Evolutionary conservation across 2,113 vertebrate species (phyloP), one percentile per base, ranked within the genome.

Genomic region (Manacus vitellinus): DNA sequence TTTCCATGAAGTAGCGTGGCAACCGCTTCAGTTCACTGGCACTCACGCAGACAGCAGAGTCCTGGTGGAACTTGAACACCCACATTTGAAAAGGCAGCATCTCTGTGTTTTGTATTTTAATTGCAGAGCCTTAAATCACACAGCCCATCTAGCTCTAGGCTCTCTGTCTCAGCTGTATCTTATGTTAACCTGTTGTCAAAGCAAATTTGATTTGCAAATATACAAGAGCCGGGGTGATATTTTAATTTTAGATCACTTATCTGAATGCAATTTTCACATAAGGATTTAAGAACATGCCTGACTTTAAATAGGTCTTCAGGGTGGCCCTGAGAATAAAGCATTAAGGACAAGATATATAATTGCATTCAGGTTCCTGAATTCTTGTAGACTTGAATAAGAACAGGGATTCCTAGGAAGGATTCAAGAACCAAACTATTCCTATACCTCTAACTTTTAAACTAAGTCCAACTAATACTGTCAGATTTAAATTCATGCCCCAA

Each of bases 181-280:
- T 72, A 56, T 21, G n/a, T 54, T 81, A 94, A 84, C 41, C 68
- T 82, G 70, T 71, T 79, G 93, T 93, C 92, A 93, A 93, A 93
- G 92, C 51, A 70, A 81, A 91, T 93, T 62, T 79, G 41, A 71
- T 75, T 92, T 85, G 88, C 47, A 85, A 61, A 72, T 17, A 41
- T 27, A 52, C 41, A 67, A 55, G 41, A 63, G 39, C 41, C 23
- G 58, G 71, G 44, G 54, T 55, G 74, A 27, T n/a, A 47, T 55
- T 67, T 88, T 79, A 78, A 87, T 88, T 92, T 88, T 54, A 65
- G 58, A 33, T 59, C 12, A 12, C 37, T 95, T 47, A 46, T 47
- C 46, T 47, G 59, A 52, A 81, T 20, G 27, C 22, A 71, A 8
- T 78, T 89, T 92, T 71, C 75, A 58, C 6, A 2, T 11, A 27